Evolutionary conservation across 2,797 vertebrate species (phyloP), one percentile per base, ranked within the genome.

Genomic region (Syngnathus rostellatus): DNA sequence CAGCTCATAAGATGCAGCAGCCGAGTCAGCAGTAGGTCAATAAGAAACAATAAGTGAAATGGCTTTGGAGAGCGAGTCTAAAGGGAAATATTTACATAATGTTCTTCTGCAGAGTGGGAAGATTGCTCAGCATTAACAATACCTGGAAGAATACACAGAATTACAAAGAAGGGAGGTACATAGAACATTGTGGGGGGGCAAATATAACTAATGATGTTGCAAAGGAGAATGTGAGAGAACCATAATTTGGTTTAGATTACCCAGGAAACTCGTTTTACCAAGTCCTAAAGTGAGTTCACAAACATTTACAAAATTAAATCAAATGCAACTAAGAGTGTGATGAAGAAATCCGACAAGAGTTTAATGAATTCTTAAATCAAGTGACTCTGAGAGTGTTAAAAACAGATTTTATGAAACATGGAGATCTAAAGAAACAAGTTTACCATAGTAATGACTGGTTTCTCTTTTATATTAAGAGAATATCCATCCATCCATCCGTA

Each of bases 11-110:
- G 54, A 63, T 68, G 68, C 69, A 74, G 63, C 65, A 51, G 73
- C 75, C 37, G 57, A 75, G 76, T 75, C 73, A 75, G 62, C 78
- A 73, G 63, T 6, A 53, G 62, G 65, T 78, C 83, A 80, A 68
- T 79, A 81, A 68, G 63, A 72, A 21, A 66, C 61, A 59, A 70
- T 46, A 65, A 41, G 37, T 31, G 66, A 80, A 79, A 78, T 65
- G 68, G 45, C 60, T 68, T 39, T 25, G 45, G 54, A 64, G 62
- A 50, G 40, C 21, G 16, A 46, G 39, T 65, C 63, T 64, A 23
- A 57, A 40, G 62, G 38, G 57, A 64, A 31, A 46, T 55, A 63
- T 39, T 25, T 31, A 19, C 53, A 68, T 70, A 55, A 73, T 64
- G 55, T 67, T 53, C 23, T 66, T 66, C 5, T 31, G 37, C 37